Conservation (phyloP, 2,888 invertebrate species). For the Dicyrtoma fusca region DNA sequence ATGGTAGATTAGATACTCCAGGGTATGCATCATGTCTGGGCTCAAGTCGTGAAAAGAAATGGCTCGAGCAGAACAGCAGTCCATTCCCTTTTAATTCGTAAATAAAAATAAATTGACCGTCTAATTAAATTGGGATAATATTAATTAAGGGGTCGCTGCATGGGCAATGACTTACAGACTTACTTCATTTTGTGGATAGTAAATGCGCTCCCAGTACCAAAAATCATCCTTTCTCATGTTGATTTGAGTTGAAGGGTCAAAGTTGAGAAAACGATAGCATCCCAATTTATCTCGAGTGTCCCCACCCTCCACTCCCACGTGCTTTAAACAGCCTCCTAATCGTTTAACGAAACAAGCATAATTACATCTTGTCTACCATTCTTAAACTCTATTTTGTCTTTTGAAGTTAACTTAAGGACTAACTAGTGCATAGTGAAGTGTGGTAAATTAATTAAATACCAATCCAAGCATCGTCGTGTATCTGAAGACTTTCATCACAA, state of each 20-base stretch:
- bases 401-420: too few species aligned
- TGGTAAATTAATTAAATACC: too few species aligned
- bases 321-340: too few species aligned
- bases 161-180: too few species aligned
- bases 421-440: too few species aligned
- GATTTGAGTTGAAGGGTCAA: conserved; percentile 88
- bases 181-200: conserved; percentile 87
- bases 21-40: conserved; percentile 87
- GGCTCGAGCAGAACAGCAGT: conserved; percentile 90
- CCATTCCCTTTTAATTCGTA: conserved; percentile 74
- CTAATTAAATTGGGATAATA: too few species aligned
- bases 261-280: conserved; percentile 90
- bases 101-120: too few species aligned
- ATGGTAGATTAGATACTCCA: conserved; percentile 94
- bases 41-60: conserved; percentile 92
- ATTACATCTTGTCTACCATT: too few species aligned
- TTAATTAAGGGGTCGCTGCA: too few species aligned
- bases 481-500: conserved; percentile 71
- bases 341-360: too few species aligned
- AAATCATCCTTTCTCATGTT: conserved; percentile 74
- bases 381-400: too few species aligned
- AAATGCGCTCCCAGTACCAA: conserved; percentile 95
- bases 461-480: conserved; percentile 91
- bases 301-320: conserved; percentile 82
- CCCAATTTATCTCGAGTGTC: conserved; percentile 83